Percentiles rank a stretch among this genome's conserved stretches.
phyloP scores from a whole-genome alignment of 2,797 vertebrate genomes.

The Atherinosoma microstoma region DNA sequence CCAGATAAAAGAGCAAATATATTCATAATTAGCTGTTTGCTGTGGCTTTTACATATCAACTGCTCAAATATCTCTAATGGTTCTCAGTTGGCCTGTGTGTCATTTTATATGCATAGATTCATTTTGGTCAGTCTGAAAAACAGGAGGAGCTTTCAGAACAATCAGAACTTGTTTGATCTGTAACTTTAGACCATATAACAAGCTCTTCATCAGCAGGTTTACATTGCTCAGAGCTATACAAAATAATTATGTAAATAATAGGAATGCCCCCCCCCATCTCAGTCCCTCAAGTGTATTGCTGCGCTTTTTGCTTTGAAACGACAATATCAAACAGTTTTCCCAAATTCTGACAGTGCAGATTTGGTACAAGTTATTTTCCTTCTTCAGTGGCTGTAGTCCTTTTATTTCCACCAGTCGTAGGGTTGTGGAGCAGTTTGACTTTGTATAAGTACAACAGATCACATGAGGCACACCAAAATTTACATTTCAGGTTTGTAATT shows the following conservation, averaged over 20 bases:
- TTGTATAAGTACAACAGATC: too few relatives aligned
- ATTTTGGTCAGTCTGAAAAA: background rate
- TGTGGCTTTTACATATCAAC: constrained; percentile 1
- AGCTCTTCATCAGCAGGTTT: background rate
- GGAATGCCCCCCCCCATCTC: background rate
- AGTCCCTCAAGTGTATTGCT: background rate
- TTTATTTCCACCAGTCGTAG: background rate
- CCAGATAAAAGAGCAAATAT: constrained; percentile 9
- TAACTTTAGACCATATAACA: background rate
- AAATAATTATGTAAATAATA: constrained; percentile 6
- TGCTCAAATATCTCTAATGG: background rate
- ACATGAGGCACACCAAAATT: background rate
- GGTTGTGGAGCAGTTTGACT: background rate
- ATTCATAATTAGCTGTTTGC: background rate
- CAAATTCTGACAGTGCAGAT: background rate
- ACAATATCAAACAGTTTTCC: background rate
- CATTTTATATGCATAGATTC: background rate
- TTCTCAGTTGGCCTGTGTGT: constrained; percentile 4
- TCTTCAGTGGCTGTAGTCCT: background rate
- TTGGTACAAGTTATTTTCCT: background rate
- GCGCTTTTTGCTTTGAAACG: background rate
- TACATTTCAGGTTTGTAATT: background rate
- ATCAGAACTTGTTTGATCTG: background rate
- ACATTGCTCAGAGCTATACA: constrained; percentile 3
- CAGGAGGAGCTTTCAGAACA: background rate